Evolutionary conservation across 2,888 invertebrate species (phyloP), one percentile per base, ranked within the genome.

Genomic region (Catocala nupta): DNA sequence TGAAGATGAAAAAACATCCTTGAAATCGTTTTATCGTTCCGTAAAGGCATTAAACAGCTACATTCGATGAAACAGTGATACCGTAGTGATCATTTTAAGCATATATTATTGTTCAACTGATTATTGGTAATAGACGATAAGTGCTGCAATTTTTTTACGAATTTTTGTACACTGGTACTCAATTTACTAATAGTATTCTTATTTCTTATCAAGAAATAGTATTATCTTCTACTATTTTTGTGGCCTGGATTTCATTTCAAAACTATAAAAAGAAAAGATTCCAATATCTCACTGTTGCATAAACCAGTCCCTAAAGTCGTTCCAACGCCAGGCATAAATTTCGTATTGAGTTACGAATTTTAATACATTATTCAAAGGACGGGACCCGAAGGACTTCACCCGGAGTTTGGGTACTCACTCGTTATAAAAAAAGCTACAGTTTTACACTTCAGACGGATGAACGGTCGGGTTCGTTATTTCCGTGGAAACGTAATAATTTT

Each of bases 401-500:
- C 53, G 52, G 64, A 71, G 65, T 76, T 69, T n/a, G 8, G n/a
- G 42, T 63, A 69, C 55, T 59, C 59, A 52, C 66, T 79, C 70
- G 74, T 78, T 74, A 73, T 13, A 58, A 73, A 77, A 78, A 73
- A 67, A 56, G 61, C 63, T 65, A 59, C 70, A 68, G 42, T 71
- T 72, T 72, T 68, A 44, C 57, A 68, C 63, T 68, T 68, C 59
- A 66, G 56, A 55, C 55, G 59, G 60, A 63, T 53, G 54, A 59
- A 49, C 56, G 65, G 59, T 65, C 70, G 68, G 61, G 63, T 70
- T 76, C 66, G 74, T 77, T 78, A 75, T 75, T 73, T 73, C 57
- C 55, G 65, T 44, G 44, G 61, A 70, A 71, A 63, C 44, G 55
- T 57, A 59, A 61, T 65, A 57, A 68, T 74, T 77, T 78, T 78